Base-by-base conservation (phyloP, 2,113 vertebrate species). In the Myocastor coypus region DNA sequence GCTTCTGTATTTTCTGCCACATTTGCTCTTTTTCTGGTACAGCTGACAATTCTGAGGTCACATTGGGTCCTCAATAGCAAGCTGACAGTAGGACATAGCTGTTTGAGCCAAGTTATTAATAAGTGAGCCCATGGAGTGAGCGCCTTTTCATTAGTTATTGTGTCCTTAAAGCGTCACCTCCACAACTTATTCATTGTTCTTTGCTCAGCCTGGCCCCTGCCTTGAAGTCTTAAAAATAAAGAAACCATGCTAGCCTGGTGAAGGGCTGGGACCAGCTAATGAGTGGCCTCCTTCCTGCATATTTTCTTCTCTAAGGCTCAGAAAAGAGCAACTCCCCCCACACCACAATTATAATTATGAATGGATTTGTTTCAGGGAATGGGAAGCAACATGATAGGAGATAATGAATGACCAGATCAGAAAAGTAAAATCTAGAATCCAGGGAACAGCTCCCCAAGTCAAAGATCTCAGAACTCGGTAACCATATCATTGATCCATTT, bases 21-120 rank as follows among this genome's bases (percentile, higher is more conserved):
- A 93, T 96, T 93, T 96, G 94, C 97, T 98, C 91, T 88, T 98
- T 97, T 96, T 97, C 93, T 96, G 95, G 87, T 96, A 75, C 96
- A 88, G 94, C 88, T 96, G 87, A 94, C 95, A 97, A 96, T 98
- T 97, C 93, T 52, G 94, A 97, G 96, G 94, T 97, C 97, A 97
- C 0, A 0, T 90, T 94, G 88, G 93, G 95, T 97, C 94, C 37
- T 97, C 84, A 50, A 32, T 96, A 95, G 86, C 92, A 96, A 97
- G 87, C 40, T 95, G 97, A 91, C 89, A 87, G 93, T 95, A 78
- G 94, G 96, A 96, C 94, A 93, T 78, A 89, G 94, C 96, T 96
- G 88, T 95, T 93, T 97, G 87, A 97, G 94, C 84, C 89, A 91
- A 94, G 86, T 98, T 95, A 97, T 92, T 97, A 97, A 95, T 78